Evolutionary conservation across 1,140 invertebrate species (phyloP).

Genomic region (Lysiphlebus fabarum): DNA sequence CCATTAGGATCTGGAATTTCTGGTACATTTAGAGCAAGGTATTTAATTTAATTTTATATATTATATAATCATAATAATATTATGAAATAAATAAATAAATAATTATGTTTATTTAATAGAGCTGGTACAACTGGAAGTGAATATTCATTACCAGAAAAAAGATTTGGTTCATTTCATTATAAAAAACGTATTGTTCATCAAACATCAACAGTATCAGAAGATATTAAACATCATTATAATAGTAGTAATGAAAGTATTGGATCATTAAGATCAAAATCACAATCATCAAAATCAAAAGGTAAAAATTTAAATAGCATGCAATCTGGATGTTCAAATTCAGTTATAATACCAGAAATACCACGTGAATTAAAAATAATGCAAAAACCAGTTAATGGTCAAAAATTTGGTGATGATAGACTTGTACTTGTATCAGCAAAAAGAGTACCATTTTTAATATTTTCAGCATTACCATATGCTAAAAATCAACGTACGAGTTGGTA

Average conservation of each 20-base stretch:
- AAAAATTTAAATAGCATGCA: slow-evolving; percentile 43
- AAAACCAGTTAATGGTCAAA: slow-evolving; percentile 59
- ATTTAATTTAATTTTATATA: too few relatives aligned
- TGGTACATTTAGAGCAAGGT: slow-evolving; percentile 64
- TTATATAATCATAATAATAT: too few relatives aligned
- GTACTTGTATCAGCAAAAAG: slow-evolving; percentile 69
- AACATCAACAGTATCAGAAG: slow-evolving; percentile 56
- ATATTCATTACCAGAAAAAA: slow-evolving; percentile 58
- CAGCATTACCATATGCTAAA: slow-evolving; percentile 76
- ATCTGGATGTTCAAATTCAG: slow-evolving; percentile 39
- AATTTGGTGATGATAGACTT: slow-evolving; percentile 73
- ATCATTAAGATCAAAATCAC: slow-evolving; percentile 46
- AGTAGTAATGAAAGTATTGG: slow-evolving; percentile 73
- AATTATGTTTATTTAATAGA: too few relatives aligned
- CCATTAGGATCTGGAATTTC: slow-evolving; percentile 45
- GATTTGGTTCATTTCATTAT: slow-evolving; percentile 55
- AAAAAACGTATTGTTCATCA: slow-evolving; percentile 57
- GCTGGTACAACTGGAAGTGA: slow-evolving; percentile 61
- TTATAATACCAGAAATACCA: slow-evolving; percentile 50
- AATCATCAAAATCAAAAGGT: slow-evolving; percentile 43
- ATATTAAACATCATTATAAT: slow-evolving; percentile 62
- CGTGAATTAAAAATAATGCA: slow-evolving; percentile 50
- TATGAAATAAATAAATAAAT: too few relatives aligned
- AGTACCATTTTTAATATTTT: slow-evolving; percentile 78
- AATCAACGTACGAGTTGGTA: slow-evolving; percentile 64